Evolutionary conservation across 2,888 invertebrate species (phyloP).

Genomic region (Pterostichus niger): DNA sequence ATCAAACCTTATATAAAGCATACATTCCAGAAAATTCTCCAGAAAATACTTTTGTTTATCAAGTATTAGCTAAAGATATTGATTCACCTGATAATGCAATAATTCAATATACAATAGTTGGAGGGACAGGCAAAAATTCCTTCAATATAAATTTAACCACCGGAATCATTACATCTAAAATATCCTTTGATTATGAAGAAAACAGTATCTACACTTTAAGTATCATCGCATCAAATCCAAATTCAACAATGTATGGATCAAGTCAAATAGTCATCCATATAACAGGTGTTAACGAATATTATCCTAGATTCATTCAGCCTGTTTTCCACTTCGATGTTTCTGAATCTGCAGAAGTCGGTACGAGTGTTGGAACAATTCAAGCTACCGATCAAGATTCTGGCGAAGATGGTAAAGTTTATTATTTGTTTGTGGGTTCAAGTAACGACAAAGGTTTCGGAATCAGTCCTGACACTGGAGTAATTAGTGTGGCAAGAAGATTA

Average conservation of each 20-base stretch:
- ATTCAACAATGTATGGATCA: slow-evolving; percentile 87
- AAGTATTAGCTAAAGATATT: slow-evolving; percentile 88
- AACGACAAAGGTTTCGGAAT: slow-evolving; percentile 95
- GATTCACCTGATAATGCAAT: slow-evolving; percentile 94
- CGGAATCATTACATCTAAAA: slow-evolving; percentile 87
- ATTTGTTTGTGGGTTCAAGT: slow-evolving; percentile 95
- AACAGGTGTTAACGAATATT: slow-evolving; percentile 93
- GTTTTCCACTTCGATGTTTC: slow-evolving; percentile 96
- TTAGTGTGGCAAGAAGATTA: slow-evolving; percentile 89
- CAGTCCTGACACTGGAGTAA: slow-evolving; percentile 89
- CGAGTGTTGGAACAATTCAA: slow-evolving; percentile 90
- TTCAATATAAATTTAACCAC: slow-evolving; percentile 89
- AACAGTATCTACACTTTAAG: slow-evolving; percentile 86
- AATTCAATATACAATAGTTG: slow-evolving; percentile 90
- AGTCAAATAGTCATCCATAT: slow-evolving; percentile 87
- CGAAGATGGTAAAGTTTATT: slow-evolving; percentile 92
- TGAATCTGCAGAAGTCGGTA: slow-evolving; percentile 92
- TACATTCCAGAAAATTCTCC: slow-evolving; percentile 91
- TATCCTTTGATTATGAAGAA: slow-evolving; percentile 93
- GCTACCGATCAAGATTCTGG: slow-evolving; percentile 94
- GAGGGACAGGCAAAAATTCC: slow-evolving; percentile 85
- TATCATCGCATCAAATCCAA: slow-evolving; percentile 92
- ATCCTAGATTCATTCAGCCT: slow-evolving; percentile 92
- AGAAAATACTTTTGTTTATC: slow-evolving; percentile 86
- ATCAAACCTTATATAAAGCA: slow-evolving; percentile 87